Conservation (phyloP, 2,797 vertebrate species). For the Cynodonichthys magdalenae region DNA sequence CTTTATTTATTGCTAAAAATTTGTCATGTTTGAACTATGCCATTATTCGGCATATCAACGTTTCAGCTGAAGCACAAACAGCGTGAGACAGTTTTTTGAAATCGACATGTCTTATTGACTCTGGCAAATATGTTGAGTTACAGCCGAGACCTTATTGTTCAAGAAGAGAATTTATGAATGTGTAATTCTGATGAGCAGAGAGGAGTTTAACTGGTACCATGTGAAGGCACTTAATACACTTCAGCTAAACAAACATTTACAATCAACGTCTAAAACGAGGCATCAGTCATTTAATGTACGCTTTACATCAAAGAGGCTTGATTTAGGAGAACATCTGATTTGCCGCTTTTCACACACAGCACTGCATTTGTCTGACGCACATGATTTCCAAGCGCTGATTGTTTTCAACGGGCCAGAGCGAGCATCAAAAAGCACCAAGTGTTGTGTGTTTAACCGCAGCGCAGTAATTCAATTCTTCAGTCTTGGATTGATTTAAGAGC, state of each 20-base stretch:
- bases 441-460: constrained; percentile 41
- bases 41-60: neutral
- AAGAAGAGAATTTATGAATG: neutral
- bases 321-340: constrained; percentile 46
- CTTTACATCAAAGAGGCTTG: constrained; percentile 26
- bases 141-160: neutral
- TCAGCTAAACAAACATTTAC: constrained; percentile 17
- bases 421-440: constrained; percentile 49
- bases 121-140: neutral
- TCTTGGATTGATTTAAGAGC: constrained; percentile 44
- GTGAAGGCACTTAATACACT: neutral
- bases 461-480: constrained; percentile 27
- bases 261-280: constrained; percentile 11
- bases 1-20: neutral
- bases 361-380: constrained; percentile 31
- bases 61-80: neutral
- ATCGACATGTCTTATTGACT: too few relatives aligned
- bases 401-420: constrained; percentile 41
- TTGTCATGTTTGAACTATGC: too few relatives aligned
- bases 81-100: neutral
- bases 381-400: constrained; percentile 30
- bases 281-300: constrained; percentile 16
- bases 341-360: constrained; percentile 24
- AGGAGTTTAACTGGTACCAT: neutral
- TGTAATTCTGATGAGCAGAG: neutral